Evolutionary conservation across 2,797 vertebrate species (phyloP), one percentile per base, ranked within the genome.

Genomic region (Danio jaintianensis): DNA sequence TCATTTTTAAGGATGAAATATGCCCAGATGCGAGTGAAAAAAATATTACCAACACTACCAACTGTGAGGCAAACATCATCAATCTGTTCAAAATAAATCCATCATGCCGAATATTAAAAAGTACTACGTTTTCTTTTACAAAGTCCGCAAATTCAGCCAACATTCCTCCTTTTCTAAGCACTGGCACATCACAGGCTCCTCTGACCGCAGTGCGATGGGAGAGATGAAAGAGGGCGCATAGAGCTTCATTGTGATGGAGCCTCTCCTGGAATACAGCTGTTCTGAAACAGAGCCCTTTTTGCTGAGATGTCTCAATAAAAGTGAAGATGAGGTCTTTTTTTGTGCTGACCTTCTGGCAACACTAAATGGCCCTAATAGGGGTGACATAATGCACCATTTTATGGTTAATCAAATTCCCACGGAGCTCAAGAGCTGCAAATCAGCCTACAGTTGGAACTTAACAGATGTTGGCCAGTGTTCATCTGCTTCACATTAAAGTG

Each of bases 361-460:
- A 90, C 86, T 89, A 89, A 91, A 90, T 89, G 89, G 85, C 87
- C 88, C 86, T 90, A 92, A 92, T 89, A 92, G 89, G 88, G 88
- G 85, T 91, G 91, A 91, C 92, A 93, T 92, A 93, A 94, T 92
- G 90, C 89, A 88, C 84, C 82, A 76, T 92, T 94, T 94, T 92
- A 94, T 91, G 87, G 89, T 90, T 91, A 92, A 94, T 92, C 90
- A 90, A 91, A 94, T 93, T 94, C 90, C 89, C 91, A 92, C 89
- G 82, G 90, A 90, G 84, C 83, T 90, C 86, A 89, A 87, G 85
- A 88, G 86, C 73, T 79, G 86, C 83, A 89, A 63, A 84, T 83
- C 82, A 78, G 88, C 83, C 85, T 80, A 77, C 83, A 87, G 87
- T 85, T 83, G 63, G 75, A 82, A 82, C 82, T 83, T 86, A 88